Conservation (phyloP, 2,113 vertebrate genomes). For the Rhinolophus ferrumequinum region DNA sequence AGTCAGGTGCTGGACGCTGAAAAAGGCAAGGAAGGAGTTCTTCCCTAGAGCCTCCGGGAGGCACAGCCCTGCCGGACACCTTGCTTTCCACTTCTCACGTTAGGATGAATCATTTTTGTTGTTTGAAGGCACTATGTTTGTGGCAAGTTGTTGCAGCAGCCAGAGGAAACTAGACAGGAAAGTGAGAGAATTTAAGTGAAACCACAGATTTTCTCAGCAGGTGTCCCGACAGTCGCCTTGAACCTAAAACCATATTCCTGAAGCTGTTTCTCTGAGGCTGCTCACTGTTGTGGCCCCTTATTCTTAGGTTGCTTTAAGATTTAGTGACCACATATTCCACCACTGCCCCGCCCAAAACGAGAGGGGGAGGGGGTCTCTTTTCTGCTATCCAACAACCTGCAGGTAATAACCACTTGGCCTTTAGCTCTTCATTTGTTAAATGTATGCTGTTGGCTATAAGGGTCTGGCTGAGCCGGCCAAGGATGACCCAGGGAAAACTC, state of each 20-base stretch:
- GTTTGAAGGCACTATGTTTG: background rate
- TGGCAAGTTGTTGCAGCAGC: background rate
- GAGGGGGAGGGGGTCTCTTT: background rate
- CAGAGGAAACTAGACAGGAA: rapidly evolving
- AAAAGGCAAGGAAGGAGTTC: rapidly evolving
- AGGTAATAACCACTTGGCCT: rapidly evolving
- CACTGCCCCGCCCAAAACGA: rapidly evolving
- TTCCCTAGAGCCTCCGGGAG: rapidly evolving
- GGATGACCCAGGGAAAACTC: background rate
- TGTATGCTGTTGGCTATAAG: background rate
- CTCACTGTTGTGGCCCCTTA: background rate
- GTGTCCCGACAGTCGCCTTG: rapidly evolving
- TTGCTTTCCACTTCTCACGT: background rate
- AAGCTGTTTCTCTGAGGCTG: background rate
- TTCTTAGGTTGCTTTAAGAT: background rate
- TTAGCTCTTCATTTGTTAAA: background rate
- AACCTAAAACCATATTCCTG: background rate
- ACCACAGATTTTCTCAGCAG: background rate
- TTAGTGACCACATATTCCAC: rapidly evolving
- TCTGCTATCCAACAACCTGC: background rate
- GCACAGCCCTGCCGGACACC: rapidly evolving
- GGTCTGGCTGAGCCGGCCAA: background rate
- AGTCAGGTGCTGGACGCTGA: rapidly evolving
- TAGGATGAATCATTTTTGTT: background rate
- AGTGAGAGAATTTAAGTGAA: background rate